These are phyloP conservation scores for Heliconius sara DNA, from an alignment of 2,888 invertebrate genomes.

Conservation along the genomic window DNA sequence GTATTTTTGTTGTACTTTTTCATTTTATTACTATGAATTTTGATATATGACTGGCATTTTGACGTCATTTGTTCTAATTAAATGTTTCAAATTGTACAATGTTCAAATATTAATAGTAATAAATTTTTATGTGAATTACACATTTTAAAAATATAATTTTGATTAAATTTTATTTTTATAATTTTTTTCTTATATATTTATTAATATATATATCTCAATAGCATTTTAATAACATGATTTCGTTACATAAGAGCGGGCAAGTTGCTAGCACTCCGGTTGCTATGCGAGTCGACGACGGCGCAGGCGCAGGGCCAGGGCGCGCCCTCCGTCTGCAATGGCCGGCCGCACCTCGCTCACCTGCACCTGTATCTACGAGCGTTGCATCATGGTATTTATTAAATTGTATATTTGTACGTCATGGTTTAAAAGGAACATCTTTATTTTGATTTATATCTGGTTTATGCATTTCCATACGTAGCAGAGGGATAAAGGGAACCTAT, in stretches of 20 bases:
- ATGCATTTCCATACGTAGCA: neutral
- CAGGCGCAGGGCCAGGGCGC: slow-evolving; percentile 88
- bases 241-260: slow-evolving; percentile 86
- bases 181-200: neutral
- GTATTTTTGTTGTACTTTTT: slow-evolving; percentile 51
- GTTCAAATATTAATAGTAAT: neutral
- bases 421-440: neutral
- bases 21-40: neutral
- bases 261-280: slow-evolving; percentile 92
- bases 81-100: neutral
- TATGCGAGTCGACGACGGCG: slow-evolving; percentile 94
- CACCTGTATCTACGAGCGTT: slow-evolving; percentile 94
- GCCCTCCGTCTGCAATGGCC: slow-evolving; percentile 77
- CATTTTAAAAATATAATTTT: no score
- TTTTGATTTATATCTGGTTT: neutral
- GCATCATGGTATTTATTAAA: slow-evolving; percentile 86
- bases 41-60: neutral
- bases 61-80: neutral
- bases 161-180: no score
- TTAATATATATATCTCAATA: neutral
- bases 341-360: slow-evolving; percentile 88
- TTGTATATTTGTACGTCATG: neutral
- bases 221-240: neutral
- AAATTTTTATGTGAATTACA: neutral
- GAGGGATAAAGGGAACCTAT: no score